Conservation (phyloP, 2,888 invertebrate species). For the Scotopteryx bipunctaria region DNA sequence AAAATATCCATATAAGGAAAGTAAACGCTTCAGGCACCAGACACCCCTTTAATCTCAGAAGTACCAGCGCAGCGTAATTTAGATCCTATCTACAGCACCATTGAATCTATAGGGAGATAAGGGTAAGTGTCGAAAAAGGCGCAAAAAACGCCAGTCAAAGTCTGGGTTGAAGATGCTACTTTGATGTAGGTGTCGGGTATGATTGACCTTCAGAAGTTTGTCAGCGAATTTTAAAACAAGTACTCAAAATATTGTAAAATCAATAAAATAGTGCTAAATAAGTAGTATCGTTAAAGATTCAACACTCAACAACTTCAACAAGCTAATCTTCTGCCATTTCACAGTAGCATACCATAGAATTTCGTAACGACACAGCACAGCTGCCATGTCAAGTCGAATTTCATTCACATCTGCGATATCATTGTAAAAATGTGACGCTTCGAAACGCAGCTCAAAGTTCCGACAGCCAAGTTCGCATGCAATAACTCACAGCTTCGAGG, state of each 20-base stretch:
- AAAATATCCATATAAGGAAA: conserved; percentile 22
- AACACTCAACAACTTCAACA: too few relatives aligned
- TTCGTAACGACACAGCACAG: too few relatives aligned
- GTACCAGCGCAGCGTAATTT: conserved; percentile 75
- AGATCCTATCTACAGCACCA: conserved; percentile 73
- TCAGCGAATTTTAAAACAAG: conserved; percentile 4
- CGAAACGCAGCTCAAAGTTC: conserved; percentile 19
- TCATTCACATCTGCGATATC: conserved; percentile 17
- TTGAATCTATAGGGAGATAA: conserved; percentile 62
- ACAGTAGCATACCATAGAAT: not conserved
- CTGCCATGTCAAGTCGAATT: conserved; percentile 1
- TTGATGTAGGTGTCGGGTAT: conserved; percentile 42
- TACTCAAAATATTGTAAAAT: not conserved
- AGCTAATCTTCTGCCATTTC: too few relatives aligned
- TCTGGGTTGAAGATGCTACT: conserved; percentile 50
- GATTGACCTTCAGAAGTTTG: conserved; percentile 15
- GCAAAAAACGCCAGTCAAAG: conserved; percentile 60
- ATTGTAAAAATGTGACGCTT: conserved; percentile 24
- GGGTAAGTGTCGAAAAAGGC: conserved; percentile 66
- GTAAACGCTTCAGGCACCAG: conserved; percentile 63
- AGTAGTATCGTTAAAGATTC: too few relatives aligned
- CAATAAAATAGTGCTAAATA: too few relatives aligned
- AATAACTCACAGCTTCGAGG: conserved; percentile 26
- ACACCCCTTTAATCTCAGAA: conserved; percentile 79
- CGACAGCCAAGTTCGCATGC: conserved; percentile 25